These are phyloP conservation scores for Spilosoma lubricipeda DNA, from an alignment of 2,888 invertebrate species.

Conservation along the genomic window DNA sequence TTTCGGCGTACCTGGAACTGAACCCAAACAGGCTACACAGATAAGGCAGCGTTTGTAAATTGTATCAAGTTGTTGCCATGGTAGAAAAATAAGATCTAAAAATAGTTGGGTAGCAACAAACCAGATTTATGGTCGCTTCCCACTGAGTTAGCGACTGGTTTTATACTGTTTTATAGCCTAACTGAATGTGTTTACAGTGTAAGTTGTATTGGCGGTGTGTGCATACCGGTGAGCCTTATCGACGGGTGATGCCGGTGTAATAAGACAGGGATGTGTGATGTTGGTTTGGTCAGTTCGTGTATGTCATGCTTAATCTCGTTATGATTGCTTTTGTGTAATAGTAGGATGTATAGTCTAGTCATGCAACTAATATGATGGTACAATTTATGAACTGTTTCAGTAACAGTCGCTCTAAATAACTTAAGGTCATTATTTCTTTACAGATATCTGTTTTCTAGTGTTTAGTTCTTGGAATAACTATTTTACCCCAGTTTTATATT, in stretches of 20 bases:
- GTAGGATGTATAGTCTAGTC: background rate
- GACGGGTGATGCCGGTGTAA: background rate
- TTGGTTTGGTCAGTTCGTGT: background rate
- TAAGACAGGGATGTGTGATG: constrained; percentile 3
- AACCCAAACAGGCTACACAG: constrained; percentile 26
- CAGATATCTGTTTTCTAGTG: background rate
- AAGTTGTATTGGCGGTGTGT: constrained; percentile 47
- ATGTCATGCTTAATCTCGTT: constrained; percentile 28
- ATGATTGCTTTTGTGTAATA: constrained; percentile 17
- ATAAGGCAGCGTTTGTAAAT: constrained; percentile 44
- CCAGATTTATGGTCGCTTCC: constrained; percentile 64
- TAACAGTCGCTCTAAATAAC: too few relatives aligned
- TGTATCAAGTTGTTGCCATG: constrained; percentile 57
- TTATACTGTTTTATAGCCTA: constrained; percentile 57
- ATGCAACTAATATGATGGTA: background rate
- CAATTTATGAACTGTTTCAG: background rate
- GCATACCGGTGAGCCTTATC: constrained; percentile 29
- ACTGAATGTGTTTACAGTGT: constrained; percentile 48
- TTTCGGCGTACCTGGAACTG: constrained; percentile 38
- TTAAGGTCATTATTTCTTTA: background rate
- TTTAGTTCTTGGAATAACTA: background rate
- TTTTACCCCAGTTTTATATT: background rate
- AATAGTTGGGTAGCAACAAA: constrained; percentile 69
- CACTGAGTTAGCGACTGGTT: constrained; percentile 43
- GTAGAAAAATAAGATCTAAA: constrained; percentile 64